A percentile compares a stretch with the other conserved stretches of the same genome.
These are phyloP conservation scores for Drosophila peninsularis DNA, from an alignment of 2,888 invertebrate species.

Conservation along the genomic window DNA sequence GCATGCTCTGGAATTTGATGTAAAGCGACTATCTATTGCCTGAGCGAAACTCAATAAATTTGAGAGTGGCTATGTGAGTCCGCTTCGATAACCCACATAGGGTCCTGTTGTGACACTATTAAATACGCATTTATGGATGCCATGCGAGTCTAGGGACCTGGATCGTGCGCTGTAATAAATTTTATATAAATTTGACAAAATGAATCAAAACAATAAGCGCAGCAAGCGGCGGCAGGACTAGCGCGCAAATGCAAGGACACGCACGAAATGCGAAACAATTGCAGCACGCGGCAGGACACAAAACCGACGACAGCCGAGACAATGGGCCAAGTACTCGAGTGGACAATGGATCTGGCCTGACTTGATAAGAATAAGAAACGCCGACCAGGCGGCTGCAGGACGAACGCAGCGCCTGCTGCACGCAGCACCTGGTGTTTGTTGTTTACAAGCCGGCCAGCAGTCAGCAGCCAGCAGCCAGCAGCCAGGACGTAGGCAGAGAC, in stretches of 20 bases:
- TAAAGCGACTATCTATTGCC: constrained; percentile 9
- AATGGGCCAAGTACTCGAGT: constrained; percentile 63
- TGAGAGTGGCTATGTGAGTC: constrained; percentile 2
- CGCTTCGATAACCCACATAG: not conserved
- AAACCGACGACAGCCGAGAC: constrained; percentile 64
- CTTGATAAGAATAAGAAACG: constrained; percentile 57
- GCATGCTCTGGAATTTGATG: constrained; percentile 28
- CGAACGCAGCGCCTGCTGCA: constrained; percentile 53
- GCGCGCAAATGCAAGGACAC: constrained; percentile 68
- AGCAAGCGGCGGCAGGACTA: constrained; percentile 22
- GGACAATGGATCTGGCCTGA: constrained; percentile 57
- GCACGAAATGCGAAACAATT: constrained; percentile 66
- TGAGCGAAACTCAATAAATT: constrained; percentile 26
- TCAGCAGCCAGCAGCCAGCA: constrained; percentile 18
- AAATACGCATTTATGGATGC: constrained; percentile 61
- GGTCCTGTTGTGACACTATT: constrained; percentile 72
- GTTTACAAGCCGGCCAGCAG: constrained; percentile 39
- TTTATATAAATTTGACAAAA: constrained; percentile 82
- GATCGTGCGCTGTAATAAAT: constrained; percentile 74
- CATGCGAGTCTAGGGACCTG: constrained; percentile 13
- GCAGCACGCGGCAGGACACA: constrained; percentile 63
- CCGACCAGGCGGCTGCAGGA: constrained; percentile 56
- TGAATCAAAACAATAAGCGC: constrained; percentile 74
- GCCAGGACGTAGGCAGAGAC: constrained; percentile 35
- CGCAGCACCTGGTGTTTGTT: constrained; percentile 72